Conservation (phyloP, 2,113 vertebrate species). For the Cynopterus brachyotis region DNA sequence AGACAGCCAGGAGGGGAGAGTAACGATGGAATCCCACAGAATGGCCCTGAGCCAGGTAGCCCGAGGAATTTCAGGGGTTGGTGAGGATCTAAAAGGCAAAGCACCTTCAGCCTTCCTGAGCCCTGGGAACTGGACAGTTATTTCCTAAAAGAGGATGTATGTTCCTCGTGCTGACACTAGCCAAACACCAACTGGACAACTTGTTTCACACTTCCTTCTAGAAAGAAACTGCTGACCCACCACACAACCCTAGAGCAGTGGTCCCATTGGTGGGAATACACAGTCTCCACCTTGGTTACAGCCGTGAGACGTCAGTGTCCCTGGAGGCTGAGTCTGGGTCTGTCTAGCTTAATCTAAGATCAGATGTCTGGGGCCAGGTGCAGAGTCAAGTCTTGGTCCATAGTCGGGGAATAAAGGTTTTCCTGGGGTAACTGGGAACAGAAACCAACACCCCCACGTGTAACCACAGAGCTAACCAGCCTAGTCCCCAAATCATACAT, state of each 20-base stretch:
- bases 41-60: neutral
- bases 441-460: rapidly evolving
- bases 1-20: neutral
- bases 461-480: neutral
- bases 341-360: neutral
- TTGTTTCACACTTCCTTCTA: neutral
- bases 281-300: neutral
- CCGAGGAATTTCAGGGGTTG: neutral
- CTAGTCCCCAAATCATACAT: neutral
- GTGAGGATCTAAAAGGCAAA: neutral
- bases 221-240: neutral
- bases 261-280: rapidly evolving
- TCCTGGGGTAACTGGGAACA: neutral
- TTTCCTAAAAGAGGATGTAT: neutral
- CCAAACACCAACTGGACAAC: neutral
- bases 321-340: neutral
- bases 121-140: neutral
- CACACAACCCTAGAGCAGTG: neutral
- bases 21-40: neutral
- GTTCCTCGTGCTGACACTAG: neutral
- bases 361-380: neutral
- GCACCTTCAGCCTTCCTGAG: neutral
- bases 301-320: neutral
- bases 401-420: neutral
- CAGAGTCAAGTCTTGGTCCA: neutral